Percentiles rank a stretch among this genome's conserved stretches.
Evolutionary conservation across 1,140 invertebrate species (phyloP).

Genomic region (Atopsyche davidsoni): DNA sequence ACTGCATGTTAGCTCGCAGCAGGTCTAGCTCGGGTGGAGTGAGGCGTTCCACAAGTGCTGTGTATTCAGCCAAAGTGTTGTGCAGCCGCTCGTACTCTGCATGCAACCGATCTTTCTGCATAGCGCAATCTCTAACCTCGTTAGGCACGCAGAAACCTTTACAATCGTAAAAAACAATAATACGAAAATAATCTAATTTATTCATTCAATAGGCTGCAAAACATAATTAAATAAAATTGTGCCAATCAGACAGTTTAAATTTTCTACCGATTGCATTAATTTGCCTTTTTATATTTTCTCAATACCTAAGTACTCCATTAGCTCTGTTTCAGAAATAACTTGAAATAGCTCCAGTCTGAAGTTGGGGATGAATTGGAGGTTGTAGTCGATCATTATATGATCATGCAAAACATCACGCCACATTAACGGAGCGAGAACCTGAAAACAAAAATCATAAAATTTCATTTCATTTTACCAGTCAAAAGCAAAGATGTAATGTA

Average conservation of each 20-base stretch:
- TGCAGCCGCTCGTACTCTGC: slow-evolving; percentile 55
- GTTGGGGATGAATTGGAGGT: slow-evolving; percentile 59
- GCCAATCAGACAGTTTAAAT: neutral
- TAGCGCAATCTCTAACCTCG: slow-evolving; percentile 59
- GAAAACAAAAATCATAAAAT: too few species aligned
- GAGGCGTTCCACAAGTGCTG: slow-evolving; percentile 50
- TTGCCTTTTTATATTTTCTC: neutral
- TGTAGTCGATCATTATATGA: slow-evolving; percentile 57
- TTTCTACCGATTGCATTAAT: neutral
- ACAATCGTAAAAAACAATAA: neutral
- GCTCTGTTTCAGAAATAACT: slow-evolving; percentile 67
- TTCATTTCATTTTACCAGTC: too few species aligned
- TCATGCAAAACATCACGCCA: slow-evolving; percentile 28
- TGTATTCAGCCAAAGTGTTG: slow-evolving; percentile 57
- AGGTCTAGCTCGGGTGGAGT: slow-evolving; percentile 61
- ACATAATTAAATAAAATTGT: neutral
- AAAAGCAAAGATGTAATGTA: too few species aligned
- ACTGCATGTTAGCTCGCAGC: slow-evolving; percentile 59
- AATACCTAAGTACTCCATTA: slow-evolving; percentile 61
- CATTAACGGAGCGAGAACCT: slow-evolving; percentile 3
- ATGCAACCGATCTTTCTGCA: slow-evolving; percentile 62
- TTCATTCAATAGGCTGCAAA: too few species aligned
- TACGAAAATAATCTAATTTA: neutral
- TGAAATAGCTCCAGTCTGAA: slow-evolving; percentile 62
- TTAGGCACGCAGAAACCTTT: slow-evolving; percentile 62